Evolutionary conservation across 2,888 invertebrate species (phyloP), one percentile per base, ranked within the genome.

Genomic region (Suillia variegata): DNA sequence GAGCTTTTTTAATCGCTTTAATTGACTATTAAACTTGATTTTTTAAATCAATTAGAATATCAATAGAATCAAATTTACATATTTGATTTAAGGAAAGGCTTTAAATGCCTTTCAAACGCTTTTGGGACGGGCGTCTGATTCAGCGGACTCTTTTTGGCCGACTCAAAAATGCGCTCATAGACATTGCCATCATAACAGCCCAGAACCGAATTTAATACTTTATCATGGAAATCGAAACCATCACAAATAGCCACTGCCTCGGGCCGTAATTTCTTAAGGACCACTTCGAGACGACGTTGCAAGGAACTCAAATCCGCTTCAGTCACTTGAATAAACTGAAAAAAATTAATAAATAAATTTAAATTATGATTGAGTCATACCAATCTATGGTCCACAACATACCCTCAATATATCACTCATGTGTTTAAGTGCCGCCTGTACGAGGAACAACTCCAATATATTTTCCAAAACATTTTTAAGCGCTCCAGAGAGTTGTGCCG

Each of bases 241-340:
- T 98, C 98, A 0, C 96, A 96, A 18, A 98, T 85, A 0, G 92
- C 90, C 0, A 98, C 91, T 0, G 94, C 95, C 80, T 97, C 91
- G 3, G 93, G 93, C 49, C 97, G 87, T 47, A 98, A 83, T 26
- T 85, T 85, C 1, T 84, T 83, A 59, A 97, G 83, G 38, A 91
- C 81, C 26, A 87, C 85, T 71, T 92, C 90, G 66, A 93, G 84
- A 83, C 90, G 89, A 54, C 79, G 80, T 74, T 92, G 91, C 34
- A 94, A 69, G 5, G 83, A 78, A 42, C 67, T 57, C 4, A 79
- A 60, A 59, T 78, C 73, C 0, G 60, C 64, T 50, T 74, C 76
- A 1, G 63, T 70, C 18, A 79, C 58, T 10, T 67, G 58, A 3
- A 77, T 66, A 17, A 77, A 78, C 76, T 77, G 20, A 12, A 2